Base-by-base conservation (phyloP, 1,140 invertebrate species). In the Sipha flava region DNA sequence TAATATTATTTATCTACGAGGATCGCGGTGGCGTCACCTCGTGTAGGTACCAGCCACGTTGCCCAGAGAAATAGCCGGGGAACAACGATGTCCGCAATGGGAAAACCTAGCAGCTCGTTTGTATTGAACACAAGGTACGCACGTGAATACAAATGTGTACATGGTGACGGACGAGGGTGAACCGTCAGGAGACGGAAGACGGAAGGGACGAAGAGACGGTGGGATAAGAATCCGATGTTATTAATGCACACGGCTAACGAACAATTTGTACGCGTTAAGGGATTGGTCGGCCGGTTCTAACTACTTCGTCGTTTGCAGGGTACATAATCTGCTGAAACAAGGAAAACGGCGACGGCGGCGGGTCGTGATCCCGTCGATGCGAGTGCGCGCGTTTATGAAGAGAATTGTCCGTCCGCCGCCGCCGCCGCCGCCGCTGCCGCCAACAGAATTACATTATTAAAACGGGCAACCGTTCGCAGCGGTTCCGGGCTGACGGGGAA, bases 241-340 rank as follows among this genome's bases (percentile, higher is more conserved):
- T 77, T 77, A 77, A 77, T 77, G 52, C 52, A 77, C 73, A 77
- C 73, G 73, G 52, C 31, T 54, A 77, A 77, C 73, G 73, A 77
- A 77, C 73, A 77, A 77, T 77, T 77, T 77, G 73, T 77, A 77
- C 73, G 73, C 73, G 73, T 77, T 77, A 77, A 77, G 31, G 73
- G 73, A 77, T 77, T 59, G 73, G 73, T 40, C 14, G 73, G 73
- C 31, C 9, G 34, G 34, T 77, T 37, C 49, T 59, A 57, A 77
- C 73, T 43, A 77, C 73, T 37, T 59, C 52, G 49, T 77, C 73
- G 73, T 77, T 77, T 59, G 73, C 73, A 57, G 73, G 73, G 73
- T 77, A 40, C 9, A 70, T 45, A 77, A 77, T 59, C 52, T 77
- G 34, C 73, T 26, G 73, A 43, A 77, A 77, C 73, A 29, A 77